A percentile compares a stretch with the other conserved stretches of the same genome.
Evolutionary conservation across 2,888 invertebrate genomes (phyloP).

Genomic region (Eupithecia subumbrata): DNA sequence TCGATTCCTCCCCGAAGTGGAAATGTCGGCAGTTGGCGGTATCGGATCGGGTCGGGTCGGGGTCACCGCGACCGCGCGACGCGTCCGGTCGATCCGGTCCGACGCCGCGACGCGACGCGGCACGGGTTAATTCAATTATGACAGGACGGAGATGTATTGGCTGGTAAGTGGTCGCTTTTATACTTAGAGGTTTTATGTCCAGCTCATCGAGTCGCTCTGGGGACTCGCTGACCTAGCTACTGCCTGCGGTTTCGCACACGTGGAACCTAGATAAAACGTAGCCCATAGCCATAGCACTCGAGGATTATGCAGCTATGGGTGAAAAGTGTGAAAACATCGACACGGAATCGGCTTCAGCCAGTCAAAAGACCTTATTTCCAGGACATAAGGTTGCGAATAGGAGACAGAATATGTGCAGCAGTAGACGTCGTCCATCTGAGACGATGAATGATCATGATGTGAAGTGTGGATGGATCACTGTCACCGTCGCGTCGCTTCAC

Average conservation of each 20-base stretch:
- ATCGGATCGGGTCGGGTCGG: conserved; percentile 21
- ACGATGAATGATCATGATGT: too few species aligned
- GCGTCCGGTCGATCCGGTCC: neutral
- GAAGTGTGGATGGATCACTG: too few species aligned
- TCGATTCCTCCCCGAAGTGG: neutral
- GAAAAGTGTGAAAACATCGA: neutral
- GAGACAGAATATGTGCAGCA: neutral
- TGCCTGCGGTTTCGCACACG: neutral
- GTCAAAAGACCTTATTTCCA: neutral
- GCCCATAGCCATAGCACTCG: too few species aligned
- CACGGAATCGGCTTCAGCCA: too few species aligned
- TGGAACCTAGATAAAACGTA: neutral
- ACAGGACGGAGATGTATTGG: conserved; percentile 21
- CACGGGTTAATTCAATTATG: conserved; percentile 25
- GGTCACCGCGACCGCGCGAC: conserved; percentile 10
- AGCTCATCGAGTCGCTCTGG: neutral
- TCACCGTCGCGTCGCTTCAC: too few species aligned
- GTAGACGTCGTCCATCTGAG: too few species aligned
- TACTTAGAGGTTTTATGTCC: neutral
- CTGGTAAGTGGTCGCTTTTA: neutral
- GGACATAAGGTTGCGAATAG: neutral
- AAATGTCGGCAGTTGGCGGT: neutral
- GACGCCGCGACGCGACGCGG: neutral
- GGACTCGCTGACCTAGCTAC: neutral
- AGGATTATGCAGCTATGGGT: neutral